phyloP scores from a whole-genome alignment of 2,888 invertebrate genomes.

The Seira musarum region DNA sequence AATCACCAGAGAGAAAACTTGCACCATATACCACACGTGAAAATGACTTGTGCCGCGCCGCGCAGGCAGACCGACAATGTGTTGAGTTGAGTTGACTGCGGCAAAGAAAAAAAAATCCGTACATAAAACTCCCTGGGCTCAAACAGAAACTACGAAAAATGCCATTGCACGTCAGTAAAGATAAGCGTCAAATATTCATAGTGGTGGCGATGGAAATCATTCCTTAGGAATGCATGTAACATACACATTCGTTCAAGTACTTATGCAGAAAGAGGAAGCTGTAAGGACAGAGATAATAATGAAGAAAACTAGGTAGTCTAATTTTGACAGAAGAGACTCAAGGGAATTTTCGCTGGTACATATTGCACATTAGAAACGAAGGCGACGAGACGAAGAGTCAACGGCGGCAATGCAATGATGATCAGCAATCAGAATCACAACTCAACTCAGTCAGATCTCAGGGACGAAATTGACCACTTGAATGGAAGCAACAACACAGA shows the following conservation, averaged over 20 bases:
- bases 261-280: constrained; percentile 10
- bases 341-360: not conserved
- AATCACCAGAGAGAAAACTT: constrained; percentile 33
- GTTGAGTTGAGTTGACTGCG: not conserved
- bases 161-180: not conserved
- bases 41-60: not conserved
- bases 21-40: not conserved
- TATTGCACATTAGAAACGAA: not conserved
- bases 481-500: not conserved
- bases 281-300: constrained; percentile 1
- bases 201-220: no score
- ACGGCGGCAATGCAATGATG: no score
- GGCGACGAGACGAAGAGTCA: not conserved
- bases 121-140: not conserved
- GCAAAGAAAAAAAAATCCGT: constrained; percentile 2
- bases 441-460: no score
- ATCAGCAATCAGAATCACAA: constrained; percentile 12
- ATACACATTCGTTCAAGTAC: no score
- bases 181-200: constrained; percentile 1
- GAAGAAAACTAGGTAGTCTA: not conserved
- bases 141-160: not conserved
- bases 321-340: constrained; percentile 9
- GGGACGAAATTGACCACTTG: constrained; percentile 17
- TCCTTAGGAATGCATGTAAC: no score
- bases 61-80: no score